phyloP scores from a whole-genome alignment of 2,888 invertebrate genomes.

The Aelia acuminata region DNA sequence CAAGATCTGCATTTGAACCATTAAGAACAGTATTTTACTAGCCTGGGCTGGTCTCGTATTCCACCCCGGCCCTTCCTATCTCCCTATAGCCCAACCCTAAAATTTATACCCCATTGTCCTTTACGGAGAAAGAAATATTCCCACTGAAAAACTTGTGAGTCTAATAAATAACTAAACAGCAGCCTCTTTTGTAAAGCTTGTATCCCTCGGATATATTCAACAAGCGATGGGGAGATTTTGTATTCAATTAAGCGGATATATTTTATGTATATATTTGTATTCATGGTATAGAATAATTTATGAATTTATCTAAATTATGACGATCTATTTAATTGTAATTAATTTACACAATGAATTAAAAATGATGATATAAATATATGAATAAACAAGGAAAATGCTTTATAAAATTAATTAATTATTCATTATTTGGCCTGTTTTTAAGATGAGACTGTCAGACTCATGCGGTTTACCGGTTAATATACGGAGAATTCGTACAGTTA shows the following conservation, averaged over 20 bases:
- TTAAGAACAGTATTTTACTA: background rate
- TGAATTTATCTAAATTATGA: too few relatives aligned
- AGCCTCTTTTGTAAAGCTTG: background rate
- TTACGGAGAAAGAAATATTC: background rate
- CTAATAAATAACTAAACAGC: background rate
- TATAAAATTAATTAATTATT: too few relatives aligned
- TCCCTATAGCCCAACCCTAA: background rate
- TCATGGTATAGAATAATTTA: too few relatives aligned
- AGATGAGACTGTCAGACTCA: too few relatives aligned
- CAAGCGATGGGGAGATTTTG: background rate
- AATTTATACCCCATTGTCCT: background rate
- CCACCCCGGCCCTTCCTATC: background rate
- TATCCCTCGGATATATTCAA: background rate
- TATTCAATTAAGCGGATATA: background rate
- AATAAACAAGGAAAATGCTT: too few relatives aligned
- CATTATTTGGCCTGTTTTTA: too few relatives aligned
- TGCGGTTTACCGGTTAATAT: too few relatives aligned
- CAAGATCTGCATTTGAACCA: background rate
- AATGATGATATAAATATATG: too few relatives aligned
- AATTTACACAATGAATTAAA: too few relatives aligned
- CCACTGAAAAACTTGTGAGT: slow-evolving; percentile 3
- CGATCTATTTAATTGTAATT: too few relatives aligned
- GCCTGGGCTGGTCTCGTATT: background rate
- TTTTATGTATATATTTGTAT: too few relatives aligned
- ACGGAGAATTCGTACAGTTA: too few relatives aligned